Conservation (phyloP, 2,888 invertebrate genomes). For the Lasioglossum calceatum region DNA sequence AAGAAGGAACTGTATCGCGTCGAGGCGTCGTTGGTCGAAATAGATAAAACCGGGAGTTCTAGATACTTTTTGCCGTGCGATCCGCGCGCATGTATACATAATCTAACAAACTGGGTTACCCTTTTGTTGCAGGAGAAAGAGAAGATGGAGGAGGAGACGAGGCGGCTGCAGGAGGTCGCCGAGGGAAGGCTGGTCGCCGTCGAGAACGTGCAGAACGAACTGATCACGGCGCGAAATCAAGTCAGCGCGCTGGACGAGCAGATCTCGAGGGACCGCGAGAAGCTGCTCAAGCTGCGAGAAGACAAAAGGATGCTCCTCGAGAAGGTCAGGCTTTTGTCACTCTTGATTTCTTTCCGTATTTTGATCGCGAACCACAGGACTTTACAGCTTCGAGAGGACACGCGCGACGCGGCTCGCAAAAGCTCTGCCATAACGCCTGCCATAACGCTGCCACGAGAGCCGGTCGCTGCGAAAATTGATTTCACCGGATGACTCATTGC, state of each 20-base stretch:
- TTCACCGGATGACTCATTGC: slow-evolving; percentile 62
- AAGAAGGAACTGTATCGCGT: slow-evolving; percentile 63
- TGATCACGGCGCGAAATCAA: slow-evolving; percentile 75
- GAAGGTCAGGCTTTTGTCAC: slow-evolving; percentile 73
- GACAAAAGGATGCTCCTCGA: slow-evolving; percentile 81
- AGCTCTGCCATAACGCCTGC: not conserved
- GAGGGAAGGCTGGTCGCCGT: slow-evolving; percentile 73
- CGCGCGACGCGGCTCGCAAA: not conserved
- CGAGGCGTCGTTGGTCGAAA: slow-evolving; percentile 29
- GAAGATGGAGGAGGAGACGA: slow-evolving; percentile 70
- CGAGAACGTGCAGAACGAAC: slow-evolving; percentile 80
- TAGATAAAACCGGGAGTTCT: slow-evolving; percentile 49
- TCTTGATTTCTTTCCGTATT: not conserved
- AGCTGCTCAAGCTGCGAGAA: slow-evolving; percentile 79
- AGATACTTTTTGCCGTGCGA: slow-evolving; percentile 29
- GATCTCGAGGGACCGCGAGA: slow-evolving; percentile 80
- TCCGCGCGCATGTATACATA: slow-evolving; percentile 1
- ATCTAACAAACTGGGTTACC: slow-evolving; percentile 31
- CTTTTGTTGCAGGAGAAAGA: slow-evolving; percentile 76
- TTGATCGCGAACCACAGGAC: not conserved
- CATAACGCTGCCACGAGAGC: not conserved
- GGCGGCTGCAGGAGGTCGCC: slow-evolving; percentile 69
- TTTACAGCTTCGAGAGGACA: not conserved
- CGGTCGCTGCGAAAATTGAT: slow-evolving; percentile 56
- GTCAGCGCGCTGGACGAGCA: slow-evolving; percentile 77